These are phyloP conservation scores for Apotomis betuletana DNA, from an alignment of 2,888 invertebrate genomes.

Conservation along the genomic window DNA sequence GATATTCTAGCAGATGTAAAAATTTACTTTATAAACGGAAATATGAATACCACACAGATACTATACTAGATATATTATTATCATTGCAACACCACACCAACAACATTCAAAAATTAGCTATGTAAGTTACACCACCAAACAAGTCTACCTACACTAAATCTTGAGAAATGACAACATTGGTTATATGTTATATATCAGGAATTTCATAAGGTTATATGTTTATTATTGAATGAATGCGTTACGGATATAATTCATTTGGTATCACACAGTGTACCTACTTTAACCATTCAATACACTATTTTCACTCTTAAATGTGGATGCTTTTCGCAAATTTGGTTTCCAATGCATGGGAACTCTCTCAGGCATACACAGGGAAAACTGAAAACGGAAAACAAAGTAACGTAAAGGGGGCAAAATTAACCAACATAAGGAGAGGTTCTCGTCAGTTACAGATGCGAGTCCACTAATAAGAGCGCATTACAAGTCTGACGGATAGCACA, in stretches of 20 bases:
- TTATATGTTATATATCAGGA: conserved; percentile 13
- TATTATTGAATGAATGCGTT: conserved; percentile 56
- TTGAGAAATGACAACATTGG: conserved; percentile 56
- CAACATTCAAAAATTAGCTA: conserved; percentile 80
- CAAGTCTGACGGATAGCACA: neutral
- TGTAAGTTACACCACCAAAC: conserved; percentile 76
- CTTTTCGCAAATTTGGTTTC: conserved; percentile 83
- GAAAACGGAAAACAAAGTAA: conserved; percentile 72
- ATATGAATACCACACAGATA: conserved; percentile 70
- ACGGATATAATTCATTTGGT: conserved; percentile 53
- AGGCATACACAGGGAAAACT: conserved; percentile 83
- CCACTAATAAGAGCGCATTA: conserved; percentile 1
- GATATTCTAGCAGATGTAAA: conserved; percentile 45
- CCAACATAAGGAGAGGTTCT: neutral
- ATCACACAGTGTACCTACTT: conserved; percentile 74
- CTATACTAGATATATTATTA: conserved; percentile 71
- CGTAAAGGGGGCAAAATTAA: conserved; percentile 58
- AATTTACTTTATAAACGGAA: conserved; percentile 58
- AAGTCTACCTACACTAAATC: conserved; percentile 79
- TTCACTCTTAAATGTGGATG: conserved; percentile 83
- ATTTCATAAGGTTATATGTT: conserved; percentile 13
- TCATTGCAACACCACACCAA: conserved; percentile 80
- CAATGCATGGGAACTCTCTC: conserved; percentile 83
- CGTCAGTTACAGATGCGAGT: conserved; percentile 19
- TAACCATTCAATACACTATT: conserved; percentile 84